Percentiles rank a stretch among this genome's conserved stretches.
These are phyloP conservation scores for Pelecanoides urinatrix DNA, from an alignment of 2,113 vertebrate genomes.

Conservation along the genomic window DNA sequence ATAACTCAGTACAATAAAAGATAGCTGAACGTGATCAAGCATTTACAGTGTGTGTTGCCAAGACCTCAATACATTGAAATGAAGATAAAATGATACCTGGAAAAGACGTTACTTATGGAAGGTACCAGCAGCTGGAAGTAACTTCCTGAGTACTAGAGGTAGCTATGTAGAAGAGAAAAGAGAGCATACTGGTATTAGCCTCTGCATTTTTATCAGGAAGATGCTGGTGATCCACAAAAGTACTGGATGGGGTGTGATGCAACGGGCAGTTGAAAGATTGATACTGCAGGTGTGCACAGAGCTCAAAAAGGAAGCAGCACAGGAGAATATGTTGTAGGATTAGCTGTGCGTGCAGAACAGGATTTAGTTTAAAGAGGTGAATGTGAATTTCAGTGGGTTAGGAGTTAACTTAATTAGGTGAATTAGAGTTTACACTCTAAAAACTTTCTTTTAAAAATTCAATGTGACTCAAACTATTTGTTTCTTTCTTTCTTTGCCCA, in stretches of 20 bases:
- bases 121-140: background rate
- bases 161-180: background rate
- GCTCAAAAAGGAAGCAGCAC: background rate
- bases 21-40: rapidly evolving
- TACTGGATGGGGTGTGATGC: background rate
- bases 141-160: background rate
- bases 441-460: background rate
- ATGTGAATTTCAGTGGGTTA: background rate
- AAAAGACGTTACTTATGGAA: background rate
- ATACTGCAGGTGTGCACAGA: background rate
- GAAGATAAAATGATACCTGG: background rate
- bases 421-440: background rate
- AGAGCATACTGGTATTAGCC: background rate
- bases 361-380: background rate
- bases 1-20: background rate
- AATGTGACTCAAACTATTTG: background rate
- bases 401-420: background rate
- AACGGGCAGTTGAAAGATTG: background rate
- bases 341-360: background rate
- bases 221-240: background rate
- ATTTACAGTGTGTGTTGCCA: background rate
- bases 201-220: background rate
- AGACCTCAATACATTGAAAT: background rate
- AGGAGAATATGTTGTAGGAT: background rate
- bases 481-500: background rate